A percentile compares a stretch with the other conserved stretches of the same genome.
These are phyloP conservation scores for Xenus cinereus DNA, from an alignment of 2,113 vertebrate species.

Conservation along the genomic window DNA sequence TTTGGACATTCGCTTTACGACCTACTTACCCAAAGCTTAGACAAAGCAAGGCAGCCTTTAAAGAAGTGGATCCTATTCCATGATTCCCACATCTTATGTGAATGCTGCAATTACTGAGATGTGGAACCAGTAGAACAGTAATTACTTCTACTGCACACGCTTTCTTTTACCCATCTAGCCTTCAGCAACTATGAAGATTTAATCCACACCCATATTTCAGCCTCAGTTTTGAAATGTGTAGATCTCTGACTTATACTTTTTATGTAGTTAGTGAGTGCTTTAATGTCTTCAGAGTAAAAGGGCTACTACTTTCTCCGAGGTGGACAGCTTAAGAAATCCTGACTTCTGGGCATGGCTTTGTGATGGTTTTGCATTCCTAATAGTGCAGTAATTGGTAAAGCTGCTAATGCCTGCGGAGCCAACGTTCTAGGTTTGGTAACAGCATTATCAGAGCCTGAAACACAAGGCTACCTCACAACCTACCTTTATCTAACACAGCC, in stretches of 20 bases:
- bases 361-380: not conserved
- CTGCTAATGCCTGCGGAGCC: not conserved
- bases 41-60: not conserved
- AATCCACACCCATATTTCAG: not conserved
- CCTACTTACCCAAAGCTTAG: not conserved
- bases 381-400: not conserved
- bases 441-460: not conserved
- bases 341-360: not conserved
- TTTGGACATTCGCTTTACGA: not conserved
- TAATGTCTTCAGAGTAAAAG: not conserved
- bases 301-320: not conserved
- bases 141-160: not conserved
- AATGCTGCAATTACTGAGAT: not conserved
- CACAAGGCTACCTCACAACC: not conserved
- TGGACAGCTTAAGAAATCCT: not conserved
- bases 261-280: not conserved
- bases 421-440: not conserved
- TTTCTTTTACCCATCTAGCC: not conserved
- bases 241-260: not conserved
- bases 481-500: not conserved
- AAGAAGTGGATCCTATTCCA: not conserved
- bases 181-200: not conserved
- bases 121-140: not conserved
- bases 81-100: not conserved
- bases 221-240: not conserved